A percentile compares a stretch with the other conserved stretches of the same genome.
Conservation (phyloP, 1,140 invertebrate species). For the Aphis craccivora region DNA sequence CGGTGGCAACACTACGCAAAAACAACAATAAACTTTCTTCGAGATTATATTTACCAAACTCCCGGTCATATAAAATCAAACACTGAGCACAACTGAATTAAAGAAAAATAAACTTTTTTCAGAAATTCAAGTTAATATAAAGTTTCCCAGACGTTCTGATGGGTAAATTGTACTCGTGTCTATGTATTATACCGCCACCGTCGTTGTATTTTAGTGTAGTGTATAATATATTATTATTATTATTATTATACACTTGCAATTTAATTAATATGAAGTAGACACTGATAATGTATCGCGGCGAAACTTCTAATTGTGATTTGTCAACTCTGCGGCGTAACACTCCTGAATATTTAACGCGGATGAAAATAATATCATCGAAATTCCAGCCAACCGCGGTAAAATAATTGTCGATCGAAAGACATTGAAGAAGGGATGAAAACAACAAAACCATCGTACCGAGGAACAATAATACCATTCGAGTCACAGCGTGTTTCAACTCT, state of each 20-base stretch:
- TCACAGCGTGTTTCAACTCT: not conserved
- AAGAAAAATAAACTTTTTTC: slow-evolving; percentile 25
- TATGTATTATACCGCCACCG: not conserved
- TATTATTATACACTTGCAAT: not conserved
- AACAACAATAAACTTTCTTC: slow-evolving; percentile 23
- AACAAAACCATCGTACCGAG: not conserved
- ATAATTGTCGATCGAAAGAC: not conserved
- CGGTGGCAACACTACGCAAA: not conserved
- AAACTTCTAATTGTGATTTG: slow-evolving; percentile 1
- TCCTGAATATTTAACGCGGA: not conserved
- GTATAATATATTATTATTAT: slow-evolving; percentile 13
- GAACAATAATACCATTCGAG: not conserved
- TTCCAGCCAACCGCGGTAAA: not conserved
- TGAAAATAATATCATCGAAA: not conserved
- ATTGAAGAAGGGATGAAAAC: not conserved
- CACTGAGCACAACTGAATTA: slow-evolving; percentile 4
- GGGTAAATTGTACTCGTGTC: not conserved
- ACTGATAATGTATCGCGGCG: not conserved
- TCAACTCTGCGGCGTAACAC: not conserved
- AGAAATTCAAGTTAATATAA: slow-evolving; percentile 10
- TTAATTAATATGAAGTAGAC: not conserved
- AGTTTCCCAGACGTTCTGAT: not conserved
- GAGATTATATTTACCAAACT: slow-evolving; percentile 1
- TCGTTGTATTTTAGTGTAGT: not conserved
- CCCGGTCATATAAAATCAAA: slow-evolving; percentile 7